Evolutionary conservation across 2,113 vertebrate species (phyloP).

Genomic region (Seriola dumerili): DNA sequence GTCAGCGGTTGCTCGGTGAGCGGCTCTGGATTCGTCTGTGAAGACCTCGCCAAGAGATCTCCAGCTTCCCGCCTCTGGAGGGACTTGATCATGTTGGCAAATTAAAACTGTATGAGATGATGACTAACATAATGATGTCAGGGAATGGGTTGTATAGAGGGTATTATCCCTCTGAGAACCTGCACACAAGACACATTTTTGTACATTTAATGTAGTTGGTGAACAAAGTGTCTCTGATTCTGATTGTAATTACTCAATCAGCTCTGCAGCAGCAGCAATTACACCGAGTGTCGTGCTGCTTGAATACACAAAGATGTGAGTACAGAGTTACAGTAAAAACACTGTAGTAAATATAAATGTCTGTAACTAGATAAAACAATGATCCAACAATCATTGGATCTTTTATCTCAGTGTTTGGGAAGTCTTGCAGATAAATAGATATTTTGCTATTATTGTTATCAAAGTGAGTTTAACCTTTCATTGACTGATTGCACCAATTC

Average conservation of each 20-base stretch:
- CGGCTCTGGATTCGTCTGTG: neutral
- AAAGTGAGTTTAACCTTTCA: neutral
- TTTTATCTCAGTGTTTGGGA: neutral
- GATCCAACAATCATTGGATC: neutral
- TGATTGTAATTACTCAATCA: constrained; percentile 51
- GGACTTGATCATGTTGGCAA: constrained; percentile 28
- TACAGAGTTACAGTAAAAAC: neutral
- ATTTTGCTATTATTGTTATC: neutral
- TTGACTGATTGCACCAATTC: neutral
- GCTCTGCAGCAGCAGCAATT: constrained; percentile 20
- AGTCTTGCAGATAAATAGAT: neutral
- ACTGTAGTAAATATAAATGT: neutral
- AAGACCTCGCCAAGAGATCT: neutral
- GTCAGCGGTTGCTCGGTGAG: constrained; percentile 26
- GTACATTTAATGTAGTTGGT: constrained; percentile 40
- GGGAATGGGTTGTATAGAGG: constrained; percentile 43
- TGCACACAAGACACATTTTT: constrained; percentile 14
- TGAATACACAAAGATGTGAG: neutral
- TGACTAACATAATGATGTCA: constrained; percentile 38
- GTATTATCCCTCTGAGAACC: constrained; percentile 10
- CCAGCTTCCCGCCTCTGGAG: constrained; percentile 3
- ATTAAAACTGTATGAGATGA: constrained; percentile 56
- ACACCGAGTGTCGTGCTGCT: neutral
- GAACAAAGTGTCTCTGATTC: constrained; percentile 44
- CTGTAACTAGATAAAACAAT: neutral